Base-by-base conservation (phyloP, 2,797 vertebrate genomes). In the Anas flavirostris region DNA sequence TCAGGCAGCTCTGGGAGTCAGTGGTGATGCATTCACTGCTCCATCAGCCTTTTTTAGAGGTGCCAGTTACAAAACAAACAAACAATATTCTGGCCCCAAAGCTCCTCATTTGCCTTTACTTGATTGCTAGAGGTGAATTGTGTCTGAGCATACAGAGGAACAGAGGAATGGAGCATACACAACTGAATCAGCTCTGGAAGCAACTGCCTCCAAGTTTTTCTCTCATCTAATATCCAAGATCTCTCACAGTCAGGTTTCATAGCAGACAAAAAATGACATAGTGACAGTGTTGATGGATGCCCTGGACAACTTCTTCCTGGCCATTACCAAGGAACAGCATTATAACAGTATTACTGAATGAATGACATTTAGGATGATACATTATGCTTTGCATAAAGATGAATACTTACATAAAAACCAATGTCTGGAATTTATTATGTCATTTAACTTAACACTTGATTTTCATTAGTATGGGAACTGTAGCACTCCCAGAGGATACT, bases 391-490 rank as follows among this genome's bases (percentile, higher is more conserved):
- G 81, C 83, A 88, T 93, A 88, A 93, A 93, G 83, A 90, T 41
- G 64, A 67, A 26, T 90, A 19, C 52, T 95, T 91, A 88, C 83
- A 88, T 80, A 88, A 96, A 95, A 96, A 90, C 70, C 63, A 91
- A 26, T 84, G 78, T 77, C 83, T 93, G 91, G 75, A 90, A 94
- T 93, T 96, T 93, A 94, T 93, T 41, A 79, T 77, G 60, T 84
- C 81, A 58, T 91, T 91, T 88, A 73, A 72, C 14, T 91, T 86
- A 93, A 88, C 50, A 75, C 59, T 81, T 86, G 53, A 64, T 93
- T 94, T 90, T 84, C 75, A 80, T 90, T 90, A 77, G 77, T 87
- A 88, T 37, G 41, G n/a, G 60, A 95, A 94, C 53, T 0, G 0
- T 60, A 82, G 25, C 60, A 67, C 41, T 86, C 44, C 33, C 37